Evolutionary conservation across 1,140 invertebrate species (phyloP).

Genomic region (Pristionchus pacificus): DNA sequence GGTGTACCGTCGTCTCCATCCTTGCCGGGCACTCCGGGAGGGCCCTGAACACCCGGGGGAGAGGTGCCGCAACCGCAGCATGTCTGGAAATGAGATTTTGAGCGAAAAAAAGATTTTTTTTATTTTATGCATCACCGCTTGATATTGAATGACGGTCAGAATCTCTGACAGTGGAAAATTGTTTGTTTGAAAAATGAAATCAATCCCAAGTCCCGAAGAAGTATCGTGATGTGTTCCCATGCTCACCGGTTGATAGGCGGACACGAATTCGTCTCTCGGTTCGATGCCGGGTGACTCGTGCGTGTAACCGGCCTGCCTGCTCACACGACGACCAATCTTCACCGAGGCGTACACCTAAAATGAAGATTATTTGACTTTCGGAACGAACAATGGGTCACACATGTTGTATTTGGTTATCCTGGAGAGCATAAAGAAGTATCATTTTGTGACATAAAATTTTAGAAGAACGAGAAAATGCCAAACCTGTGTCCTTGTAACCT

Average conservation of each 20-base stretch:
- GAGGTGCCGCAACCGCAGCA: conserved; percentile 45
- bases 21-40: conserved; percentile 14
- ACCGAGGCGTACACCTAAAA: background rate
- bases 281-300: too few relatives aligned
- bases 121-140: background rate
- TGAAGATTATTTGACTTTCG: background rate
- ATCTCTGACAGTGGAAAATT: background rate
- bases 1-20: background rate
- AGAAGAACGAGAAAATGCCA: background rate
- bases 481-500: conserved; percentile 45
- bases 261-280: too few relatives aligned
- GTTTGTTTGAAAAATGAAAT: conserved; percentile 1
- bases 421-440: background rate
- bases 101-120: background rate
- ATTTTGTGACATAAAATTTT: background rate
- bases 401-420: background rate
- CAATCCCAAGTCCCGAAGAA: conserved; percentile 5
- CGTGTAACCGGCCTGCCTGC: conserved; percentile 42
- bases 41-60: conserved; percentile 39
- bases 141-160: background rate
- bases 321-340: conserved; percentile 7
- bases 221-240: conserved; percentile 5
- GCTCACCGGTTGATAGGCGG: conserved; percentile 22
- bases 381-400: background rate
- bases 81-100: background rate